Conservation (phyloP, 2,797 vertebrate genomes). For the Bovichtus diacanthus region DNA sequence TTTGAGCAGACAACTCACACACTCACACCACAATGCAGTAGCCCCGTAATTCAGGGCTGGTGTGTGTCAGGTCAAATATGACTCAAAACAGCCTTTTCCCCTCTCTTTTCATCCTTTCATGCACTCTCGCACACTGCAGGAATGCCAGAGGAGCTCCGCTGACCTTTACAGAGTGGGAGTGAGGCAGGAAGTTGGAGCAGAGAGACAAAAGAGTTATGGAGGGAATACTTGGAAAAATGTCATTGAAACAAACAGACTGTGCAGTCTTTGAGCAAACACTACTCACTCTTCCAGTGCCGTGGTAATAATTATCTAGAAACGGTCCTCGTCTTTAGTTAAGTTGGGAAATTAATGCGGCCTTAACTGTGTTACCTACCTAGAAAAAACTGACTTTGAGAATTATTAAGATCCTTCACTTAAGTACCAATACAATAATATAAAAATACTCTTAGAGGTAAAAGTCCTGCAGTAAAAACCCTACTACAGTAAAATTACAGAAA, state of each 20-base stretch:
- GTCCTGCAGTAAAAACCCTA: not conserved
- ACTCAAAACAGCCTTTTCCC: constrained; percentile 6
- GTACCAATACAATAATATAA: not conserved
- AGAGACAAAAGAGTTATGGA: constrained; percentile 47
- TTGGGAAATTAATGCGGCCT: not conserved
- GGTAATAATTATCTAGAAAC: not conserved
- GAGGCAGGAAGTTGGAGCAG: constrained; percentile 39
- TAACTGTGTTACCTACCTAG: not conserved
- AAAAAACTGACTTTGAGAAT: not conserved
- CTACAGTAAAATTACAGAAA: not conserved
- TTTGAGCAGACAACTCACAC: constrained; percentile 34
- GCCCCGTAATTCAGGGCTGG: constrained; percentile 30
- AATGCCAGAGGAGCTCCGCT: constrained; percentile 50
- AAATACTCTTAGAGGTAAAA: not conserved
- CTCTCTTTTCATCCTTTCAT: not conserved
- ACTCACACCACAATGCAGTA: constrained; percentile 34
- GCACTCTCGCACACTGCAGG: constrained; percentile 15
- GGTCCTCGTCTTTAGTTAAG: not conserved
- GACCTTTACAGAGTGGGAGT: constrained; percentile 51
- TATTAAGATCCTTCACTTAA: not conserved
- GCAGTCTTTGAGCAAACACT: not conserved
- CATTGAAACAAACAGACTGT: not conserved
- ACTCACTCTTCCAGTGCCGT: not conserved
- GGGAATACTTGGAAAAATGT: constrained; percentile 31
- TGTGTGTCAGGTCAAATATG: constrained; percentile 34